Percentiles rank a stretch among this genome's conserved stretches.
phyloP scores from a whole-genome alignment of 2,888 invertebrate species.

The Drosophila mayaguana region DNA sequence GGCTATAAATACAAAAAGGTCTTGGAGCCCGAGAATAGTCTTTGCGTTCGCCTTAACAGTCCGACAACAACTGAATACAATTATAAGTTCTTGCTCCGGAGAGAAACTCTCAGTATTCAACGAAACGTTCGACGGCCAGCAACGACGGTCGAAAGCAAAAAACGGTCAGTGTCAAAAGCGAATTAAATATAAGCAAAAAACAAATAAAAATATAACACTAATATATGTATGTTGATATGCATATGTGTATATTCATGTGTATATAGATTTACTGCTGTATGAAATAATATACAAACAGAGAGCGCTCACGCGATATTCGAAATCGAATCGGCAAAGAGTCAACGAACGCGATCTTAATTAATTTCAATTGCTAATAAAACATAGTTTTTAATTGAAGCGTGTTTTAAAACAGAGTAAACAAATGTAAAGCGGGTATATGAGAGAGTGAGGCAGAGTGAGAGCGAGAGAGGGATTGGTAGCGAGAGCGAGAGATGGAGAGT shows the following conservation, averaged over 20 bases:
- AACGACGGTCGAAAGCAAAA: conserved; percentile 32
- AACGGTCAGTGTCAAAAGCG: conserved; percentile 22
- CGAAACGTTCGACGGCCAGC: conserved; percentile 39
- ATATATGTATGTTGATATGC: conserved; percentile 1
- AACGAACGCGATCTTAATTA: conserved; percentile 42
- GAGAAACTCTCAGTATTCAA: conserved; percentile 55
- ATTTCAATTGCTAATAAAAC: conserved; percentile 39
- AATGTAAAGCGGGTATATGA: not conserved
- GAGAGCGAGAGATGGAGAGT: not conserved
- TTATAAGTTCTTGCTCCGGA: conserved; percentile 35
- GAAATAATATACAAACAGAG: conserved; percentile 2
- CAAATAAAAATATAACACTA: conserved; percentile 21
- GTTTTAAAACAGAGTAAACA: not conserved
- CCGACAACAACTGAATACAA: conserved; percentile 2
- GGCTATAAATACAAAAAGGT: conserved; percentile 1
- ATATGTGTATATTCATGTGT: not conserved
- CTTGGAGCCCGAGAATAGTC: not conserved
- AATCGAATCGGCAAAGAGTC: conserved; percentile 15
- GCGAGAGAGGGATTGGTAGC: not conserved
- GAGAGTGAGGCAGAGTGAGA: not conserved
- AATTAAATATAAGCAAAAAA: conserved; percentile 25
- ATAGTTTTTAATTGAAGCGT: conserved; percentile 17
- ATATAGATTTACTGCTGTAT: not conserved
- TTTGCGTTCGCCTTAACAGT: not conserved
- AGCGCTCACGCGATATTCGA: not conserved